Evolutionary conservation across 1,140 invertebrate genomes (phyloP).

Genomic region (Akabosia matsudoensis): DNA sequence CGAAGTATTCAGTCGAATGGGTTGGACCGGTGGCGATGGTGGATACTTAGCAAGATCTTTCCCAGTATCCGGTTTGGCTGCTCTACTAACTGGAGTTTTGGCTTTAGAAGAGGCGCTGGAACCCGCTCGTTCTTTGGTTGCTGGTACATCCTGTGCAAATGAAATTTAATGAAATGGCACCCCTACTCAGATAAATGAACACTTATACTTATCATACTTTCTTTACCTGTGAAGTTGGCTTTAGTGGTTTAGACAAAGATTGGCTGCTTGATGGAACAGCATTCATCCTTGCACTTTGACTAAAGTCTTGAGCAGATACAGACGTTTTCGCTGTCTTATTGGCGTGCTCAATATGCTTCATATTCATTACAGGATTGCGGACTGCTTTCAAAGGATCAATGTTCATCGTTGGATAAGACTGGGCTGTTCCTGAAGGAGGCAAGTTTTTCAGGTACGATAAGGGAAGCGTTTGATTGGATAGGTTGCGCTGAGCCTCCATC

Average conservation of each 20-base stretch:
- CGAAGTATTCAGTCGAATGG: slow-evolving; percentile 29
- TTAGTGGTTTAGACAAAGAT: no score
- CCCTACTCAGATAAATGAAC: no score
- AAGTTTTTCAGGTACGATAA: background rate
- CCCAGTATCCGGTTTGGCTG: background rate
- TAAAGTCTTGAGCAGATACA: no score
- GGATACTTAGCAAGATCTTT: background rate
- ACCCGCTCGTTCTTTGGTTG: no score
- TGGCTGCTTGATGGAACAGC: no score
- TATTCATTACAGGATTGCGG: background rate
- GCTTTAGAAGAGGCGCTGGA: background rate
- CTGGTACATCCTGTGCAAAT: no score
- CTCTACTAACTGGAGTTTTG: no score
- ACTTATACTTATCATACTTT: no score
- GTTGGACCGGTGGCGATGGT: background rate
- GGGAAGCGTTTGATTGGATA: background rate
- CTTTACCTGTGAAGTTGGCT: no score
- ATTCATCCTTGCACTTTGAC: no score
- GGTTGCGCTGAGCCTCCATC: background rate
- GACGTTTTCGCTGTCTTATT: no score
- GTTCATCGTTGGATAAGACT: background rate
- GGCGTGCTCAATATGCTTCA: background rate
- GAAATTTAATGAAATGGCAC: no score
- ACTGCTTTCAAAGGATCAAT: background rate
- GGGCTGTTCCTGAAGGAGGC: background rate